Evolutionary conservation across 30 jellyfish, hydroid and myxozoan genomes (phyloP), one percentile per base, ranked within the genome.

Genomic region (Clytia hemisphaerica): DNA sequence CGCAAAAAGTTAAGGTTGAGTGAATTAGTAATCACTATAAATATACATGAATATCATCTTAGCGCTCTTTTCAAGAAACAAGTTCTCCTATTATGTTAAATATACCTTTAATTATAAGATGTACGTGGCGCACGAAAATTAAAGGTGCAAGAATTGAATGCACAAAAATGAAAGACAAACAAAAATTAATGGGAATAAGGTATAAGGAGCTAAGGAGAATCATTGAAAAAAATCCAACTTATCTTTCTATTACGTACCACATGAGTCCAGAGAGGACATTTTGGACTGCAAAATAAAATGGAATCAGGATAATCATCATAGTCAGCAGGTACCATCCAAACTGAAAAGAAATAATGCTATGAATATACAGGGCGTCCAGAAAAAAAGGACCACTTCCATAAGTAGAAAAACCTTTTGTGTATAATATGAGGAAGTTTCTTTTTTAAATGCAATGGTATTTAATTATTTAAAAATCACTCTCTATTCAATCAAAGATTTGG

Each of bases 261-360:
- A 89, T 89, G 15, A 83, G 71, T 2, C 98, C 98, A 45, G 79
- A 72, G 64, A 89, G 80, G 37, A 89, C 40, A 70, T 89, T 89
- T 27, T 89, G 98, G 31, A 82, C 72, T 68, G 76, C 70, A 6
- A 82, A 71, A 31, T 75, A 86, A 9, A 93, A 82, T 4, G 98
- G 98, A 14, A 83, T 91, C 55, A 89, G 87, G 22, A 78, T 77
- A 26, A 89, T 77, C 58, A 90, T 83, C 49, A 89, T 49, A 9
- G 98, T 80, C n/a, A 89, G 76, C 44, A 80, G 98, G 77, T 89
- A 78, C 98, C 98, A 89, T 73, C 98, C 98, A 89, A 89, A 89
- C 98, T 89, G 59, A 14, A 58, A 62, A 58, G 19, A 40, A 40
- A 40, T 40, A 21, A 42, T 0, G 14, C 54, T 42, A 12, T 42